Evolutionary conservation across 2,113 vertebrate genomes (phyloP), one percentile per base, ranked within the genome.

Genomic region (Zosterops japonicus): DNA sequence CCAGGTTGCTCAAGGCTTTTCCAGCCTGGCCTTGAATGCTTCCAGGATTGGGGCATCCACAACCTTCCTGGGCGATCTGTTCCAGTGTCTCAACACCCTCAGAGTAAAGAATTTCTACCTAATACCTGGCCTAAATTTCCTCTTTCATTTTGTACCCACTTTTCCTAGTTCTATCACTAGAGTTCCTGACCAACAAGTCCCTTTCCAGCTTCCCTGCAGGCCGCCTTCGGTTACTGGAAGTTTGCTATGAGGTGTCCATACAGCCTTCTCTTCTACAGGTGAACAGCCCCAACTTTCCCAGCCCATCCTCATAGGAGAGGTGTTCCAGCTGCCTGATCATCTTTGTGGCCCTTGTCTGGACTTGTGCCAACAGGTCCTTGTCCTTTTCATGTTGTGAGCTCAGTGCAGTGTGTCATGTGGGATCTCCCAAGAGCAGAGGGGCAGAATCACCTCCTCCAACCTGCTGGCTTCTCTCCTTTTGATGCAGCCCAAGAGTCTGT

Each of bases 401-500:
- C 39, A 53, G 60, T 17, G 9, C 11, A 15, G 20, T 27, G 29
- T n/a, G 18, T 75, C n/a, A 60, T 11, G 27, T 67, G 23, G 10
- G 6, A 11, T 60, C 21, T 60, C 16, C 55, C 29, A 61, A 35
- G 39, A 55, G 41, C 33, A 39, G 23, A 33, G 27, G 42, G 16
- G 13, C 28, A 39, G 44, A 74, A 52, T 29, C 60, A 8, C 14
- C 10, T 49, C 46, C 27, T 74, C 44, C 1, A 5, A 59, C 27
- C 29, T 75, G 52, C 77, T 89, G 77, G 8, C 60, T 39, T 12
- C 0, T 0, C 2, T 65, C 5, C 18, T 44, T 44, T 59, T 33
- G n/a, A 12, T 41, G 14, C 17, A 61, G 24, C 25, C 9, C 41
- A 47, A 25, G 28, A 35, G 12, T 68, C 16, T 0, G 0, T 53